Evolutionary conservation across 2,888 invertebrate species (phyloP), one percentile per base, ranked within the genome.

Genomic region (Aelia acuminata): DNA sequence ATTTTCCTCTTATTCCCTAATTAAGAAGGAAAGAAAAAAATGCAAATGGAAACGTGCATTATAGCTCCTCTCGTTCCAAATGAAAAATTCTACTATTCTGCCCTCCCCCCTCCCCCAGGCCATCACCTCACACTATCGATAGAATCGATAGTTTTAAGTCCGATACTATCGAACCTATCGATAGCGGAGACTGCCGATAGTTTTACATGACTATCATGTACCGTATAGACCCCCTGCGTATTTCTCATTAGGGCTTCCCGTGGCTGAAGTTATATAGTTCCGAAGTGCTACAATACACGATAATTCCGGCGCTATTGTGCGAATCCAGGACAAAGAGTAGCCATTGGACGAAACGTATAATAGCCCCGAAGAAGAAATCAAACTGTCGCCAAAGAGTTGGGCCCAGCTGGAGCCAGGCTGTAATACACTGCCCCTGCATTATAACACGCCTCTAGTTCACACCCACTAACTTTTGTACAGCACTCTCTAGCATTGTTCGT

Each of bases 381-480:
- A 75, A 75, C 75, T 39, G 39, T 35, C 22, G 39, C 20, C 22
- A 75, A 75, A 75, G 75, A 39, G 22, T 11, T 10, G 43, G 43
- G 1, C 80, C 31, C 80, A 80, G 80, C 43, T 80, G 80, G 43
- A n/a, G 43, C 0, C n/a, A n/a, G 20, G 80, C 20, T 8, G 8
- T 22, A 43, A 75, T n/a, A 43, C 39, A 39, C 3, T 11, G 31
- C 15, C 80, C 7, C 35, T 80, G n/a, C 43, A 80, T 80, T 43
- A 43, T 80, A 43, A 3, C 80, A 43, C 80, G 80, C 80, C 80
- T 80, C n/a, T 47, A 0, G 4, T 22, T 20, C 11, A 43, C 80
- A 80, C 80, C 80, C 80, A 80, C 80, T 47, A 80, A 80, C 80
- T 80, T 80, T 80, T 80, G 80, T 80, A 1, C 7, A 5, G 7